Base-by-base conservation (phyloP, 2,797 vertebrate species). In the Linurgus olivaceus region DNA sequence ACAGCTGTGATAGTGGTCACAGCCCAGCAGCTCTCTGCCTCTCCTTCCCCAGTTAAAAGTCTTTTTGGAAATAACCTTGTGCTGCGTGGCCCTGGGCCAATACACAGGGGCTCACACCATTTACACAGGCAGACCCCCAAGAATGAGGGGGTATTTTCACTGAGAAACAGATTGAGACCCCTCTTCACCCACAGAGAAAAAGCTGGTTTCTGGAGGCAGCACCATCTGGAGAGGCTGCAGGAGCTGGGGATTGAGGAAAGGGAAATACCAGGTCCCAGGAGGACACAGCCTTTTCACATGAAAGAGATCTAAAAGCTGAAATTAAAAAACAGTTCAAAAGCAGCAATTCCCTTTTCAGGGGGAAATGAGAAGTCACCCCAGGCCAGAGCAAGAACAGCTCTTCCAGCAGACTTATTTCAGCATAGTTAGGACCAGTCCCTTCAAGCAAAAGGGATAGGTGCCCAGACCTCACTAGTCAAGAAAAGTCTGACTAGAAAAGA, bases 41-140 rank as follows among this genome's bases (percentile, higher is more conserved):
- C 25, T 42, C 21, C 16, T 75, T 51, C 23, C 35, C 45, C 37
- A 73, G 0, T 38, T 51, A 23, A 66, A 80, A 83, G 8, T 15
- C 28, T 48, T 78, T 33, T 62, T 51, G 37, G 66, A 92, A 93
- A 58, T 14, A 11, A 2, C 11, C 18, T 33, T 71, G 35, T 23
- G 14, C 14, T 1, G 0, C 3, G 1, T 2, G 0, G 28, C 28
- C 16, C 40, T 71, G 11, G 25, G 38, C 12, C 71, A 70, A 9
- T 0, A 0, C 6, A 1, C 1, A 3, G 15, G 5, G 13, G 7
- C 9, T 90, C 19, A 31, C 19, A 5, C 0, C 0, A 16, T 29
- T 78, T 28, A 55, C 1, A 1, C 1, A 2, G 25, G 11, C 47
- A 74, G 45, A 75, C 1, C 4, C 44, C 58, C 25, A 42, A 44